These are phyloP conservation scores for Oegoconia quadripuncta DNA, from an alignment of 2,888 invertebrate genomes.

Conservation along the genomic window DNA sequence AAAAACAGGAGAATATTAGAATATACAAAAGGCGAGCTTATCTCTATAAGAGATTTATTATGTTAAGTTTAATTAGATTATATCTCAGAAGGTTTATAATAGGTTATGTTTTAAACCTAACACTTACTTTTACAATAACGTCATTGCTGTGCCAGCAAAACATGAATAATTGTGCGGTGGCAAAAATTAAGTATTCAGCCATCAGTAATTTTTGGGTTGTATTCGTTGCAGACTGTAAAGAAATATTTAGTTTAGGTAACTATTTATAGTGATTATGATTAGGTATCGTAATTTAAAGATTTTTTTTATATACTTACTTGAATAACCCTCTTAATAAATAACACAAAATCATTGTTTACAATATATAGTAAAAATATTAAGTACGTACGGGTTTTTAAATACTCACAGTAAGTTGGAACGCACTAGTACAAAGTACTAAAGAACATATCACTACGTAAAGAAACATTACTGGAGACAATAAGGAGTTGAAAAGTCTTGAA, in stretches of 20 bases:
- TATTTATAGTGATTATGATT: background rate
- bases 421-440: conserved; percentile 60
- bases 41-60: background rate
- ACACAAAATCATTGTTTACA: background rate
- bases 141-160: conserved; percentile 68
- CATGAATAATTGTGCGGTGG: conserved; percentile 57
- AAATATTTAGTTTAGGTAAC: background rate
- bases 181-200: conserved; percentile 63
- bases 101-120: no score
- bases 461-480: conserved; percentile 67
- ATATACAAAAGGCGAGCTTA: no score
- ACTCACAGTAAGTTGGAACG: conserved; percentile 59
- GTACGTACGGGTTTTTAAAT: no score
- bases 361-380: background rate
- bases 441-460: conserved; percentile 61
- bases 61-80: no score
- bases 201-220: conserved; percentile 52
- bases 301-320: no score
- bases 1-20: no score
- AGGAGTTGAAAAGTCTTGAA: conserved; percentile 53
- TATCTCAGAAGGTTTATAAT: no score
- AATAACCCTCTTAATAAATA: background rate
- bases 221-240: conserved; percentile 46
- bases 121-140: conserved; percentile 51
- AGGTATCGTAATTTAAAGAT: no score